These are phyloP conservation scores for Empidonax traillii DNA, from an alignment of 2,113 vertebrate genomes.

Conservation along the genomic window DNA sequence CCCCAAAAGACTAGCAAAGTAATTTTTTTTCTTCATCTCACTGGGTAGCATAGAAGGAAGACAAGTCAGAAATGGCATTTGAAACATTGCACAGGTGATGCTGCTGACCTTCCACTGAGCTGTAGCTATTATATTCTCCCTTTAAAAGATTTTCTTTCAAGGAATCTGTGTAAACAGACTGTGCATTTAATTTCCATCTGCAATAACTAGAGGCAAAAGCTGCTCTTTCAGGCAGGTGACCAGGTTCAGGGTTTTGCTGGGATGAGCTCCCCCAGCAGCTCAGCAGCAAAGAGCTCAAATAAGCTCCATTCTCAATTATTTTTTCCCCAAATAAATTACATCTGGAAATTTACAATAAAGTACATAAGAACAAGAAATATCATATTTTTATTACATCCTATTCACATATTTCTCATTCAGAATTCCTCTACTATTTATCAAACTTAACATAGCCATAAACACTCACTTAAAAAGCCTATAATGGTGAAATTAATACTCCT, in stretches of 20 bases:
- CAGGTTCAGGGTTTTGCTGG: neutral
- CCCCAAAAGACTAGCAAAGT: neutral
- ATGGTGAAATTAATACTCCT: neutral
- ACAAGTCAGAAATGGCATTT: neutral
- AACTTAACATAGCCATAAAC: neutral
- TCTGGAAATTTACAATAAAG: neutral
- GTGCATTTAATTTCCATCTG: neutral
- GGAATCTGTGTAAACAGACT: neutral
- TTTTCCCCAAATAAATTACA: neutral
- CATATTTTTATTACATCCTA: neutral
- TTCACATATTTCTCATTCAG: neutral
- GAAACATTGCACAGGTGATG: neutral
- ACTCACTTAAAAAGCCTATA: neutral
- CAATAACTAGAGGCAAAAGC: neutral
- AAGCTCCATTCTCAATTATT: neutral
- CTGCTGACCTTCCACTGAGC: neutral
- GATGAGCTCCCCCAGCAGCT: neutral
- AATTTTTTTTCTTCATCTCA: neutral
- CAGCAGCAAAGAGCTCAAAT: neutral
- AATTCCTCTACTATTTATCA: neutral
- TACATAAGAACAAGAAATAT: neutral
- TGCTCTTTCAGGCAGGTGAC: neutral
- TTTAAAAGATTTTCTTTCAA: neutral
- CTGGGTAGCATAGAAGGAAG: neutral
- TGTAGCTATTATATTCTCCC: neutral